These are phyloP conservation scores for Melanargia galathea DNA, from an alignment of 2,888 invertebrate species.

Conservation along the genomic window DNA sequence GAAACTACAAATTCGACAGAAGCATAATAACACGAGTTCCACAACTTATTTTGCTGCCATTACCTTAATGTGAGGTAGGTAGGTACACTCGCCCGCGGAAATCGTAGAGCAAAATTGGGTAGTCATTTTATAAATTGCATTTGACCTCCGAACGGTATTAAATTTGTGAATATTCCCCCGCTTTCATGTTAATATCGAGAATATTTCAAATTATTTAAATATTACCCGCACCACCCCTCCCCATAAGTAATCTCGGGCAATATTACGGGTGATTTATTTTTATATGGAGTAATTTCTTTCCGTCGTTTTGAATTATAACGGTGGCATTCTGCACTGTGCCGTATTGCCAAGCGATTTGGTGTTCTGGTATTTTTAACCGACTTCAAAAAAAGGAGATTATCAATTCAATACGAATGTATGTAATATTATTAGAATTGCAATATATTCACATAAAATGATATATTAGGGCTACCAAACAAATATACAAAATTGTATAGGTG, in stretches of 20 bases:
- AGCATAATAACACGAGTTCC: background rate
- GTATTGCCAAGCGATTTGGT: background rate
- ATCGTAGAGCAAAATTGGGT: conserved; percentile 45
- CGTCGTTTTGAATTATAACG: conserved; percentile 15
- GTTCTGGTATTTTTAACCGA: background rate
- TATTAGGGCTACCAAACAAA: no score
- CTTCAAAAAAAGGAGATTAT: no score
- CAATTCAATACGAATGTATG: no score
- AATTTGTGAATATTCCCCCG: conserved; percentile 47
- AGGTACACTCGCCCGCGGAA: conserved; percentile 33
- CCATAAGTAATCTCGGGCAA: conserved; percentile 39
- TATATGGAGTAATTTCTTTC: conserved; percentile 35
- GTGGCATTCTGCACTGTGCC: background rate
- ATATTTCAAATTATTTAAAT: conserved; percentile 42
- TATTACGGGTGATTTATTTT: conserved; percentile 40
- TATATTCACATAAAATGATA: no score
- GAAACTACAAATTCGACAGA: background rate
- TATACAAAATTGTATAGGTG: no score
- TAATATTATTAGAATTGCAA: no score
- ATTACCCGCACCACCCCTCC: conserved; percentile 24
- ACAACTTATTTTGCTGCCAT: conserved; percentile 20
- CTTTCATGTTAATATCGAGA: conserved; percentile 31
- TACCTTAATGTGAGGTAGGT: conserved; percentile 26
- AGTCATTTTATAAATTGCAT: conserved; percentile 49
- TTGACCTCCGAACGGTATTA: conserved; percentile 45